phyloP scores from a whole-genome alignment of 2,113 vertebrate species.

The Notarius quadriscutis region DNA sequence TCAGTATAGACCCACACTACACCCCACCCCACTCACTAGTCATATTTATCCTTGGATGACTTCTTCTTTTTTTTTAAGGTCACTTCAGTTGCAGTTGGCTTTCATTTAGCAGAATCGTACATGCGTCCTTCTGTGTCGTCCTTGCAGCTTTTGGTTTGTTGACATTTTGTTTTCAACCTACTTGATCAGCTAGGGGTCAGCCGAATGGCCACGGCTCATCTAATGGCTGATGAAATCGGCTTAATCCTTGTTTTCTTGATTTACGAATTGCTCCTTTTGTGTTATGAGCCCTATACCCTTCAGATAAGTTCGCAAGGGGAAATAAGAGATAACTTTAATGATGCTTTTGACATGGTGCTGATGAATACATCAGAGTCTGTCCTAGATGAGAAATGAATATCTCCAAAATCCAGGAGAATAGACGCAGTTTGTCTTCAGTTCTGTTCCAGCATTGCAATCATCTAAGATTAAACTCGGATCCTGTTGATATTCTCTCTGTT shows the following conservation, averaged over 20 bases:
- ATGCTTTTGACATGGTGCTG: neutral
- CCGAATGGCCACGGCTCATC: conserved; percentile 1
- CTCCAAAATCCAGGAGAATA: conserved; percentile 28
- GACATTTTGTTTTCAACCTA: neutral
- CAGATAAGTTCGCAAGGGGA: conserved; percentile 9
- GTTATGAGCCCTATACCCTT: conserved; percentile 21
- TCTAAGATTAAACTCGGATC: conserved; percentile 35
- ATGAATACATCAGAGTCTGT: conserved; percentile 18
- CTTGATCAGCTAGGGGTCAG: neutral
- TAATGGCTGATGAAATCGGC: neutral
- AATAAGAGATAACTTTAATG: neutral
- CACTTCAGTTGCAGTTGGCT: neutral
- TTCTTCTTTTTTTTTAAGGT: neutral
- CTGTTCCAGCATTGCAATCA: conserved; percentile 18
- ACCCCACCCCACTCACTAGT: neutral
- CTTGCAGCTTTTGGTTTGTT: neutral
- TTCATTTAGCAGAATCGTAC: neutral
- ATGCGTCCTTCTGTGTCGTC: neutral
- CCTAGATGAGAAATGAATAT: conserved; percentile 44
- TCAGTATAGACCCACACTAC: neutral
- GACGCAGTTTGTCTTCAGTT: conserved; percentile 44
- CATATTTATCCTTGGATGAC: neutral
- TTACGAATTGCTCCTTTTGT: conserved; percentile 33
- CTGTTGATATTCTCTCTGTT: neutral
- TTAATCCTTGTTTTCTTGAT: conserved; percentile 35